Base-by-base conservation (phyloP, 2,113 vertebrate genomes). In the Motacilla tschutschensis region DNA sequence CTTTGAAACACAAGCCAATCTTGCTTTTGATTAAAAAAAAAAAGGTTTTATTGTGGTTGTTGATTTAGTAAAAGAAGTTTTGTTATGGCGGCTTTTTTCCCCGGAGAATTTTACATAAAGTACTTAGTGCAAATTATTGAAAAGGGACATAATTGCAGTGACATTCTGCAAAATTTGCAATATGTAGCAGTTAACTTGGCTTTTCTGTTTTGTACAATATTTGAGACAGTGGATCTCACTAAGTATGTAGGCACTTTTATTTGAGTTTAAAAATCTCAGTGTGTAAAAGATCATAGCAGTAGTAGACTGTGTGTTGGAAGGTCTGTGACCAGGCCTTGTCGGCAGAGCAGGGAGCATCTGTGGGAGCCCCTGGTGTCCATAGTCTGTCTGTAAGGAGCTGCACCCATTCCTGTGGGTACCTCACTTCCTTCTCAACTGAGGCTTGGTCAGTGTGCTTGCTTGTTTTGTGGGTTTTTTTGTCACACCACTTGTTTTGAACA, bases 291-390 rank as follows among this genome's bases (percentile, higher is more conserved):
- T 6, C 6, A 3, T 4, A 57, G 58, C 36, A n/a, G 24, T 11
- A 43, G 78, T 9, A 40, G 48, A 2, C 22, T 20, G 13, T 6
- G 2, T 36, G 29, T 50, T 17, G 26, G 20, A 24, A n/a, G 25
- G 25, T 35, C 21, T 26, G 1, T 43, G 57, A 8, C 4, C 46
- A 38, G 57, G 17, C 11, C 10, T 40, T 13, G 47, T 33, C 1
- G 0, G 10, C 8, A 9, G 65, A 25, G 62, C 33, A 33, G 58
- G 21, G 65, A n/a, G 21, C 8, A 1, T 35, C 24, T 0, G 25
- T 21, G 44, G 22, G 53, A 85, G 24, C n/a, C 28, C 48, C 2
- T 14, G 7, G 14, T 29, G 31, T 17, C 46, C 1, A 0, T 4
- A 14, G 28, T 9, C 46, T 8, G 7, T 38, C 33, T 73, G 41